These are phyloP conservation scores for Teleogryllus occipitalis DNA, from an alignment of 1,140 invertebrate species.

Conservation along the genomic window DNA sequence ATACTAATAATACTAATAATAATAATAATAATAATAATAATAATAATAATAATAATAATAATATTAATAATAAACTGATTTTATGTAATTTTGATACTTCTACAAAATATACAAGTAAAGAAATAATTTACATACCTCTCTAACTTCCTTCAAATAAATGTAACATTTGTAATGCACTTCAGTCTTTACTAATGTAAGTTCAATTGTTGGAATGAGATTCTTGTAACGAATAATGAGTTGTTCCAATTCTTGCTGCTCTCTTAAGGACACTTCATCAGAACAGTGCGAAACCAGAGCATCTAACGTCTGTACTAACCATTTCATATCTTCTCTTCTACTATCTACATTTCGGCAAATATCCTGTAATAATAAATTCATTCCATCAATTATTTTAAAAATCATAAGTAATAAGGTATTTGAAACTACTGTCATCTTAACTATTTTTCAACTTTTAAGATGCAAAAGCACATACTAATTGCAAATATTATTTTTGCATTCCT, in stretches of 20 bases:
- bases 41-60: not conserved
- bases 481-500: not conserved
- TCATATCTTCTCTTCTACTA: conserved; percentile 82
- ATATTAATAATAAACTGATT: no score
- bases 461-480: not conserved
- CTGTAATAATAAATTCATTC: conserved; percentile 38
- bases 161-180: conserved; percentile 88
- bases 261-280: conserved; percentile 67
- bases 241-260: conserved; percentile 65
- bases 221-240: conserved; percentile 78
- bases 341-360: conserved; percentile 83
- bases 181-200: conserved; percentile 85
- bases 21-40: not conserved
- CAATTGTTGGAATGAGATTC: conserved; percentile 82
- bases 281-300: conserved; percentile 77
- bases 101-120: no score
- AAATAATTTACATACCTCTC: conserved; percentile 49
- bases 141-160: conserved; percentile 78
- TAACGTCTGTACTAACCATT: conserved; percentile 85
- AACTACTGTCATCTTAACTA: no score
- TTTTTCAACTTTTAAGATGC: not conserved
- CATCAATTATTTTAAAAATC: no score
- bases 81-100: no score
- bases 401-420: no score
- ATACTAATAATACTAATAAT: not conserved